Evolutionary conservation across 2,113 vertebrate genomes (phyloP).

Genomic region (Heliornis fulica): DNA sequence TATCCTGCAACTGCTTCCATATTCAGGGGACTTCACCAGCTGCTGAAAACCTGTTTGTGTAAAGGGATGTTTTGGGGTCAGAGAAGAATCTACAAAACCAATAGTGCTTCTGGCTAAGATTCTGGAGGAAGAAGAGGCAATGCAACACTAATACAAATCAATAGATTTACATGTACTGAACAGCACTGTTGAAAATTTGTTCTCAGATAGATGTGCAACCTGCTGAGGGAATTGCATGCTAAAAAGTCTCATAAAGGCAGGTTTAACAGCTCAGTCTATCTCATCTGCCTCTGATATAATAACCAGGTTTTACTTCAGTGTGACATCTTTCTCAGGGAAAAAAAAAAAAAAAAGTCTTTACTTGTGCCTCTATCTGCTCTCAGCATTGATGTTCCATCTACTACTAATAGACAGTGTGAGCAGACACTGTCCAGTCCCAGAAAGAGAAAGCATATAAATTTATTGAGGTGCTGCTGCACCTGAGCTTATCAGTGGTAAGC

Average conservation of each 20-base stretch:
- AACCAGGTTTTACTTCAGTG: not conserved
- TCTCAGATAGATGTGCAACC: not conserved
- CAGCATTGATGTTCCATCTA: not conserved
- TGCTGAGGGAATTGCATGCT: not conserved
- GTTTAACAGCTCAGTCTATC: not conserved
- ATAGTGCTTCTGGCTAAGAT: not conserved
- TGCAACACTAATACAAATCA: not conserved
- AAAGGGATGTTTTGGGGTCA: not conserved
- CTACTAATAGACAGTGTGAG: fast-evolving
- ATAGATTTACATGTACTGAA: not conserved
- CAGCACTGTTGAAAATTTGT: not conserved
- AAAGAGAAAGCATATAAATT: not conserved
- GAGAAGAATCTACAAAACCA: not conserved
- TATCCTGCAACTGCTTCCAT: not conserved
- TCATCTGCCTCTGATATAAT: not conserved
- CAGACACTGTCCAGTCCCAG: no score
- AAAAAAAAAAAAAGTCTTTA: not conserved
- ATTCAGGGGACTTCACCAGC: not conserved
- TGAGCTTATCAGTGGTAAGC: not conserved
- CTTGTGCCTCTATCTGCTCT: not conserved
- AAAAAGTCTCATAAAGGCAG: not conserved
- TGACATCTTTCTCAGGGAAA: not conserved
- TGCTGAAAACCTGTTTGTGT: not conserved
- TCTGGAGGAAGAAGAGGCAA: not conserved
- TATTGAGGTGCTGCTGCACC: not conserved